Base-by-base conservation (phyloP, 2,797 vertebrate species). In the Eptatretus atami region DNA sequence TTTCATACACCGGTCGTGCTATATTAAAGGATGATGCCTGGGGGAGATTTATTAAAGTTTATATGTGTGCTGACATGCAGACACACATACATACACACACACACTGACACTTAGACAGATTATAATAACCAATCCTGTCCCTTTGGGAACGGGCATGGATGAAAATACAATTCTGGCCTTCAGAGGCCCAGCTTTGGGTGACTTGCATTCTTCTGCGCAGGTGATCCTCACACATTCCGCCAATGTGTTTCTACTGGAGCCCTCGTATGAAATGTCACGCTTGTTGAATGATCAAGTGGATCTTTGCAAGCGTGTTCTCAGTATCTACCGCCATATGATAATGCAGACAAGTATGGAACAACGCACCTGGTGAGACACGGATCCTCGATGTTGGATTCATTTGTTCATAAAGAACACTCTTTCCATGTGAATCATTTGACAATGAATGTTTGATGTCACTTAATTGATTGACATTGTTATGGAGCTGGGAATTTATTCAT, bases 191-290 rank as follows among this genome's bases (percentile, higher is more conserved):
- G 85, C 66, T 95, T 64, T 77, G 79, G 1, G 84, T 86, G 71
- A 79, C 57, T 9, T 10, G 57, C 57, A 61, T 9, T 25, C 70
- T 53, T 60, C 65, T 67, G 67, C 67, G 64, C 68, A 98, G 92
- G 87, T 98, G 44, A 95, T 98, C 73, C 73, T 98, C 74, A 96
- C 92, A 54, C 94, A 92, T 69, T 86, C 92, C 1, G 82, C 86
- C 0, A 98, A 92, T 1, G 83, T 98, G 65, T 98, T 98, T 73
- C 74, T 98, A 68, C 53, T 98, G 80, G 92, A 98, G 71, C 92
- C 90, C 0, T 95, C 86, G 73, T 70, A 73, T 55, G 92, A 96
- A 70, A 80, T 94, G 53, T 81, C 86, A 3, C 75, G 78, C 74
- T 83, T 98, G 52, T 70, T 98, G 67, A 86, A 86, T 66, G 86